Percentiles rank a stretch among this genome's conserved stretches.
Evolutionary conservation across 2,888 invertebrate species (phyloP).

Genomic region (Orchesella flavescens): DNA sequence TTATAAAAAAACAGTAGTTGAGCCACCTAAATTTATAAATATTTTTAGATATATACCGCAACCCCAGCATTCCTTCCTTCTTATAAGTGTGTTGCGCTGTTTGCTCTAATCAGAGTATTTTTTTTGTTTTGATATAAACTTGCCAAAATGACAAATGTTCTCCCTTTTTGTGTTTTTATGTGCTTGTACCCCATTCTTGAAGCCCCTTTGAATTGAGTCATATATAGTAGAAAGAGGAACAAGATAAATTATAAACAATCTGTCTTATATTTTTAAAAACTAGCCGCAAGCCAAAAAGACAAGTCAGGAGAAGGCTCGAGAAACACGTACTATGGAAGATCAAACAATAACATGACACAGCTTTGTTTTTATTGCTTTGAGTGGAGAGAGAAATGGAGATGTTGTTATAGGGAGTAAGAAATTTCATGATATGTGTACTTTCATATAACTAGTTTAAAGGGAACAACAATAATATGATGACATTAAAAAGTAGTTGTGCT

Average conservation of each 20-base stretch:
- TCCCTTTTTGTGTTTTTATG: neutral
- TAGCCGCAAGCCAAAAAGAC: slow-evolving; percentile 36
- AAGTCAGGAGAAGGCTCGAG: slow-evolving; percentile 36
- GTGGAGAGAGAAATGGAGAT: neutral
- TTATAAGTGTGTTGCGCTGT: neutral
- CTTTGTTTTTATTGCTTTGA: slow-evolving; percentile 22
- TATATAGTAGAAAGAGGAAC: too few relatives aligned
- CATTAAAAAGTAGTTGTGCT: slow-evolving; percentile 7
- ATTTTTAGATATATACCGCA: too few relatives aligned
- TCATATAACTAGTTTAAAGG: too few relatives aligned
- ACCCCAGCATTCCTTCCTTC: too few relatives aligned
- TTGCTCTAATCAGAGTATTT: slow-evolving; percentile 2
- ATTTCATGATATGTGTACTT: too few relatives aligned
- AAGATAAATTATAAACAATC: slow-evolving; percentile 19
- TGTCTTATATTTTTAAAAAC: slow-evolving; percentile 17
- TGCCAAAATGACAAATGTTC: neutral
- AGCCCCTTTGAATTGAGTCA: too few relatives aligned
- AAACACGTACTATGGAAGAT: slow-evolving; percentile 33
- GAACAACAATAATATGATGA: neutral
- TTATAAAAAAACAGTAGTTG: too few relatives aligned
- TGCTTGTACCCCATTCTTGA: too few relatives aligned
- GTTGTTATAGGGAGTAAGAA: neutral
- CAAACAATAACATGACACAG: slow-evolving; percentile 45
- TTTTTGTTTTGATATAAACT: slow-evolving; percentile 10
- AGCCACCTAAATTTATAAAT: too few relatives aligned